Base-by-base conservation (phyloP, 2,113 vertebrate genomes). In the Phylloscopus trochiloides region DNA sequence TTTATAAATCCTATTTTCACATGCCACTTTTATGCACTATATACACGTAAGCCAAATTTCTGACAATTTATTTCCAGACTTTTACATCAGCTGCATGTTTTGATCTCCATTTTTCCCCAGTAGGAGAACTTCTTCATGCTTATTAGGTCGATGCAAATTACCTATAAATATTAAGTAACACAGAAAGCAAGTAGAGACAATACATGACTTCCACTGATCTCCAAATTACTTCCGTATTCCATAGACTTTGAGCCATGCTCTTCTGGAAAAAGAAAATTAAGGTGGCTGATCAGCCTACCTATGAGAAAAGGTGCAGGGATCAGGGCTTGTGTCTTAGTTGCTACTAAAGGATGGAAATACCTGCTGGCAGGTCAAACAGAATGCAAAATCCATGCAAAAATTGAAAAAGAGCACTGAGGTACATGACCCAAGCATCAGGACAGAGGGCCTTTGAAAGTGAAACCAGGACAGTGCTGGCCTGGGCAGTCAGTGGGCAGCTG, bases 1-100 rank as follows among this genome's bases (percentile, higher is more conserved):
- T 79, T 92, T 89, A 73, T 77, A 83, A 79, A 93, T 72, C 38
- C 32, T 58, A 47, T 85, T 90, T 92, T 84, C 57, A 70, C 22
- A 21, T 25, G 58, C 22, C 55, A 68, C n/a, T 86, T 86, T 42
- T 84, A 59, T 62, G 38, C 12, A 42, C 24, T 32, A 32, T 21
- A 77, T 50, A 66, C 4, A 28, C 25, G 36, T 20, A 5, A 91
- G 26, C n/a, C 38, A 9, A 21, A 22, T 81, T 91, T 81, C 80
- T 79, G 25, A 11, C 36, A 90, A 43, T 73, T 85, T 73, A 83
- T 80, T 94, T 81, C 32, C 32, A 76, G 29, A 24, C 51, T 78
- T 83, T 86, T 67, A 73, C 6, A 59, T 68, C n/a, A 78, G 19
- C 19, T 73, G 14, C 47, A 54, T 61, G 17, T 71, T 73, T 92